A percentile compares a stretch with the other conserved stretches of the same genome.
Conservation (phyloP, 1,140 invertebrate species). For the Drosophila kurseongensis region DNA sequence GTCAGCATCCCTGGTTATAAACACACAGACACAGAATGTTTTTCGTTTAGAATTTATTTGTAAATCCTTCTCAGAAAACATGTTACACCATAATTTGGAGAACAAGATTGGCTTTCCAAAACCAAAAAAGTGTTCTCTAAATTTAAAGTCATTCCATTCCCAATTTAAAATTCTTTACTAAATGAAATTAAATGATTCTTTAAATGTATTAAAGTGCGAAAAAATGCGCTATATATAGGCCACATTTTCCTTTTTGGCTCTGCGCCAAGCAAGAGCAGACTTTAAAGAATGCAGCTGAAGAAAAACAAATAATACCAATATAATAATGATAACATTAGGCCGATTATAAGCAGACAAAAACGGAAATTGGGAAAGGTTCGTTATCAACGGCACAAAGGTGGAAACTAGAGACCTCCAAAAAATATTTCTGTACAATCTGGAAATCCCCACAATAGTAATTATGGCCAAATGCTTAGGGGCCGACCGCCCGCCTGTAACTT, state of each 20-base stretch:
- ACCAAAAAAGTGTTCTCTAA: background rate
- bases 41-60: background rate
- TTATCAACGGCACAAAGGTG: conserved; percentile 6
- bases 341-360: conserved; percentile 24
- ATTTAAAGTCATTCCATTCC: conserved; percentile 12
- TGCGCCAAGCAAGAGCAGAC: conserved; percentile 19
- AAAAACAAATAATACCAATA: conserved; percentile 1
- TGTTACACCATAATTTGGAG: no score
- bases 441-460: conserved; percentile 43
- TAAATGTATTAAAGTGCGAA: background rate
- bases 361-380: conserved; percentile 48
- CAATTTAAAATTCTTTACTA: conserved; percentile 1
- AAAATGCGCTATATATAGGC: background rate
- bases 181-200: conserved; percentile 7
- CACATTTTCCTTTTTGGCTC: conserved; percentile 8
- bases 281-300: conserved; percentile 5
- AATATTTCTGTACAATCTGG: conserved; percentile 19
- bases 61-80: background rate
- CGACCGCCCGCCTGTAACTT: conserved; percentile 4
- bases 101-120: no score
- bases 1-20: conserved; percentile 11
- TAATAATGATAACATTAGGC: conserved; percentile 26
- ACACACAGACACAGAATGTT: background rate
- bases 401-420: background rate
- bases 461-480: conserved; percentile 9